Percentiles rank a stretch among this genome's conserved stretches.
phyloP scores from a whole-genome alignment of 2,797 vertebrate genomes.

The Diceros bicornis region DNA sequence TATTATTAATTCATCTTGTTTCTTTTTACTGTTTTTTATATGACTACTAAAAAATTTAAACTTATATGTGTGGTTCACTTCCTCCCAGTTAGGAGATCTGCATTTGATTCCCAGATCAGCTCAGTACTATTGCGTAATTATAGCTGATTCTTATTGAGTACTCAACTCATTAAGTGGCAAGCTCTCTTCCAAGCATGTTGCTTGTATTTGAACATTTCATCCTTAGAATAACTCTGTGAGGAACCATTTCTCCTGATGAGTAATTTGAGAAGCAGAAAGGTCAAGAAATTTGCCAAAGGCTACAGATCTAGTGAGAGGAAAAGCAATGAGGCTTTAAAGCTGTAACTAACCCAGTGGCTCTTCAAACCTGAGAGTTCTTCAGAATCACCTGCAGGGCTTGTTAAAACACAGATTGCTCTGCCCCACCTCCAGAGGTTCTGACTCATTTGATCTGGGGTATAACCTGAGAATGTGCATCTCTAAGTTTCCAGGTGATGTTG shows the following conservation, averaged over 20 bases:
- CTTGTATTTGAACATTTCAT: slow-evolving; percentile 62
- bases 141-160: neutral
- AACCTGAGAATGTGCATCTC: slow-evolving; percentile 42
- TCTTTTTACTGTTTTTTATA: slow-evolving; percentile 21
- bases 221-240: neutral
- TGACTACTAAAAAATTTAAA: slow-evolving; percentile 35
- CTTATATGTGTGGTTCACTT: neutral
- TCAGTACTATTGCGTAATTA: neutral
- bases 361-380: neutral
- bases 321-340: slow-evolving; percentile 51
- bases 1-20: neutral
- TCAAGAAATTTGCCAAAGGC: slow-evolving; percentile 70
- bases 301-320: neutral
- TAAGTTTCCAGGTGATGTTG: neutral
- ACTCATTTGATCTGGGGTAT: neutral
- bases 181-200: slow-evolving; percentile 6
- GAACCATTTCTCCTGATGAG: slow-evolving; percentile 66
- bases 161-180: neutral
- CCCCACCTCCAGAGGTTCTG: neutral
- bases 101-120: neutral
- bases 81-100: neutral
- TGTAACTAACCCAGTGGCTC: slow-evolving; percentile 13
- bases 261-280: slow-evolving; percentile 60
- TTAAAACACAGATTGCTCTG: slow-evolving; percentile 12
- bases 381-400: neutral